Conservation (phyloP, 2,888 invertebrate species). For the Noctua janthe region DNA sequence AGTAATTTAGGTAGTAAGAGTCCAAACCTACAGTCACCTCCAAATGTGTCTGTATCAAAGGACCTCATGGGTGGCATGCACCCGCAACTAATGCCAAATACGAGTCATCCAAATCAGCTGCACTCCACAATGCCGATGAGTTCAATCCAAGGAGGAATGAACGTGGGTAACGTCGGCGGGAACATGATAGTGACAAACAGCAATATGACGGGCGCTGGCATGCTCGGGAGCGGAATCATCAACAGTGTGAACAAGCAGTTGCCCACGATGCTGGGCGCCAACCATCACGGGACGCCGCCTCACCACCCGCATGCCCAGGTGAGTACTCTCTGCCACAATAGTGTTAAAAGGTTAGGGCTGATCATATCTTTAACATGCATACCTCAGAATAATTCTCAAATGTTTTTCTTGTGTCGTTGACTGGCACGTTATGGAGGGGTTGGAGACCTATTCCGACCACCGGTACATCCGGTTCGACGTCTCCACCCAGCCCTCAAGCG, state of each 20-base stretch:
- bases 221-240: slow-evolving; percentile 94
- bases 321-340: slow-evolving; percentile 14
- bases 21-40: slow-evolving; percentile 96
- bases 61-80: slow-evolving; percentile 93
- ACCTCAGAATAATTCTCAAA: background rate
- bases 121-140: slow-evolving; percentile 92
- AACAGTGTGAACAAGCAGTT: slow-evolving; percentile 95
- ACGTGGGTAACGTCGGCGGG: slow-evolving; percentile 92
- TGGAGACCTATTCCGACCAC: too few relatives aligned
- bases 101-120: slow-evolving; percentile 92
- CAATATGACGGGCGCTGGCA: slow-evolving; percentile 92
- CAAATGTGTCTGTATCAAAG: slow-evolving; percentile 95
- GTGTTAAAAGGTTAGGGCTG: background rate
- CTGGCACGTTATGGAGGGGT: too few relatives aligned
- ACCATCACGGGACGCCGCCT: slow-evolving; percentile 83
- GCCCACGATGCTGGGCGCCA: slow-evolving; percentile 91
- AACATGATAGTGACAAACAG: slow-evolving; percentile 95
- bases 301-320: slow-evolving; percentile 90
- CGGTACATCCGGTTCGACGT: too few relatives aligned
- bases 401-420: background rate
- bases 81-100: slow-evolving; percentile 94
- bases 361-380: background rate
- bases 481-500: too few relatives aligned
- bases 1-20: slow-evolving; percentile 95
- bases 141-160: slow-evolving; percentile 94